Conservation (phyloP, 2,113 vertebrate species). For the Vulpes ferrilata region DNA sequence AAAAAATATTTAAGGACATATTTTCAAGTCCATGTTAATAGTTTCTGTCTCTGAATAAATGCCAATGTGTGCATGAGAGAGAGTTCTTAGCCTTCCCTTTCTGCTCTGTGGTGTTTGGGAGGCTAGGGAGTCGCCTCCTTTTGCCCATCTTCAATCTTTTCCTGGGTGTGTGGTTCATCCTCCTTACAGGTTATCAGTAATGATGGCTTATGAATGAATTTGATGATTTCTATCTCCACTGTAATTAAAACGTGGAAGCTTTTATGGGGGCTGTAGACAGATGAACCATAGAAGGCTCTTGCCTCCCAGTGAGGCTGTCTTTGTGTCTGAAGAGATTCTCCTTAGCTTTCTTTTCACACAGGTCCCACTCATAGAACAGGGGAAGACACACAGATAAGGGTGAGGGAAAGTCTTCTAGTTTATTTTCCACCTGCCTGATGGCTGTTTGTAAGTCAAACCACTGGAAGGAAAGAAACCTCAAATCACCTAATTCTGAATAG, state of each 20-base stretch:
- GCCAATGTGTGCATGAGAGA: neutral
- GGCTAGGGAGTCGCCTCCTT: neutral
- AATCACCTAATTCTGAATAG: slow-evolving; percentile 8
- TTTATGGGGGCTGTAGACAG: neutral
- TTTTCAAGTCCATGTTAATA: neutral
- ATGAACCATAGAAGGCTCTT: neutral
- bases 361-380: neutral
- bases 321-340: neutral
- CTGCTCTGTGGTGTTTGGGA: neutral
- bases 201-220: neutral
- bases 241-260: neutral
- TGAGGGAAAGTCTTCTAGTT: neutral
- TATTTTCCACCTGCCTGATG: neutral
- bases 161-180: neutral
- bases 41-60: neutral
- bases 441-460: neutral
- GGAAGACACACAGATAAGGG: neutral
- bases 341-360: neutral
- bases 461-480: neutral
- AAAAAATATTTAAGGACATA: neutral
- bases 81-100: neutral
- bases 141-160: neutral
- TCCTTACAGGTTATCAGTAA: neutral
- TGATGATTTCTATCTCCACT: neutral
- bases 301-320: neutral